phyloP scores from a whole-genome alignment of 2,797 vertebrate genomes.

The Gambelia wislizenii region DNA sequence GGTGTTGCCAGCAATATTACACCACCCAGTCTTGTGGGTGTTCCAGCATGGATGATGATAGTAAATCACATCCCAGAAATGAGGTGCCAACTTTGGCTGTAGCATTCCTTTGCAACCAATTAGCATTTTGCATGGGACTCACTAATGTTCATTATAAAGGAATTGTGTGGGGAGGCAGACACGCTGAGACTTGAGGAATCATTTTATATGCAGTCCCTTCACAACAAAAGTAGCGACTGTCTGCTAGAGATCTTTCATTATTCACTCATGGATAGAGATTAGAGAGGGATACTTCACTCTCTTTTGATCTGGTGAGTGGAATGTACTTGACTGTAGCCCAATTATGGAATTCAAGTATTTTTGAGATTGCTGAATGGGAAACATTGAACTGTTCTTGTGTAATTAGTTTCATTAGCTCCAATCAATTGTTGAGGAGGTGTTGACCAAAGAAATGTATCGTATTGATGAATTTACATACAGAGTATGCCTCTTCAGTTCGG shows the following conservation, averaged over 20 bases:
- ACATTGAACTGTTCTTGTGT: slow-evolving; percentile 64
- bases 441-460: slow-evolving; percentile 66
- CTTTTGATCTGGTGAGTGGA: slow-evolving; percentile 60
- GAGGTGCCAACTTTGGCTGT: slow-evolving; percentile 42
- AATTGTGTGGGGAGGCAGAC: slow-evolving; percentile 5
- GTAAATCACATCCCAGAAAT: slow-evolving; percentile 21
- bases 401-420: slow-evolving; percentile 79
- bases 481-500: slow-evolving; percentile 60
- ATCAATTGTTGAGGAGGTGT: slow-evolving; percentile 60
- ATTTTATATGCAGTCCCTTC: slow-evolving; percentile 40
- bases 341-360: slow-evolving; percentile 76
- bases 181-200: slow-evolving; percentile 30
- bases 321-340: slow-evolving; percentile 61
- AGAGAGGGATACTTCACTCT: slow-evolving; percentile 55
- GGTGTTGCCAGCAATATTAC: slow-evolving; percentile 7
- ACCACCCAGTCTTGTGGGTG: slow-evolving; percentile 25
- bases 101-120: slow-evolving; percentile 43
- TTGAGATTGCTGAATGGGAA: slow-evolving; percentile 69
- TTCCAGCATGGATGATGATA: slow-evolving; percentile 40
- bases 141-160: slow-evolving; percentile 28
- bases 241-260: slow-evolving; percentile 59
- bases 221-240: slow-evolving; percentile 39
- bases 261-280: slow-evolving; percentile 41
- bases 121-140: slow-evolving; percentile 37
- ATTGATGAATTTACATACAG: slow-evolving; percentile 69